Evolutionary conservation across 37 sponge, comb jelly and placozoan genomes (phyloP).

Genomic region (Beroe ovata): DNA sequence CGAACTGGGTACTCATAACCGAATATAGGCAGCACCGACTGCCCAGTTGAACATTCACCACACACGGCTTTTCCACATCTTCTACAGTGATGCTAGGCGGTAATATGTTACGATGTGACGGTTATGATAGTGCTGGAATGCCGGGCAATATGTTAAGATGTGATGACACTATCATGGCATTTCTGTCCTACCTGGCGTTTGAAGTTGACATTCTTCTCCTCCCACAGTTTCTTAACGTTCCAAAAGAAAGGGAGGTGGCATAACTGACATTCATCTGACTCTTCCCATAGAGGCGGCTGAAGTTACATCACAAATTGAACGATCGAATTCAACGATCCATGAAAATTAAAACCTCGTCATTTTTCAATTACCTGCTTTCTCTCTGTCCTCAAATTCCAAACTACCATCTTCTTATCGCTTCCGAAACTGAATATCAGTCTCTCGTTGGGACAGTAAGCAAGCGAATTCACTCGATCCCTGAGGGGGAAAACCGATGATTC

Average conservation of each 20-base stretch:
- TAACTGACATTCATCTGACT: constrained; percentile 81
- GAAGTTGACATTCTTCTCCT: constrained; percentile 78
- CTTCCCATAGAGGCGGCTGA: constrained; percentile 89
- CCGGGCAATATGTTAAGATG: too few relatives aligned
- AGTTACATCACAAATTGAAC: too few relatives aligned
- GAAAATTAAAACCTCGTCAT: not conserved
- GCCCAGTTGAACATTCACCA: constrained; percentile 74
- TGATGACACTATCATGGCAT: too few relatives aligned
- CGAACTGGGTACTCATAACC: constrained; percentile 96
- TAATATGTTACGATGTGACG: not conserved
- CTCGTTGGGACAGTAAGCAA: constrained; percentile 72
- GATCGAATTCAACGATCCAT: too few relatives aligned
- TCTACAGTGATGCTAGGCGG: constrained; percentile 91
- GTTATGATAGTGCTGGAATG: too few relatives aligned
- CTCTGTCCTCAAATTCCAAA: constrained; percentile 84
- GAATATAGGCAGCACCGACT: constrained; percentile 84
- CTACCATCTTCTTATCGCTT: constrained; percentile 76
- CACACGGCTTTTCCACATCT: constrained; percentile 95
- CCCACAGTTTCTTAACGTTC: constrained; percentile 95
- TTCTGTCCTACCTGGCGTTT: constrained; percentile 89
- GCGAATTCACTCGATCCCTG: constrained; percentile 74
- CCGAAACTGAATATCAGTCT: constrained; percentile 76
- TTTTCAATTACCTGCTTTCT: constrained; percentile 76
- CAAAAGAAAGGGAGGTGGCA: constrained; percentile 95
- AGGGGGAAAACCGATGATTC: not conserved